phyloP scores from a whole-genome alignment of 2,797 vertebrate genomes.

The Antennarius maculatus region DNA sequence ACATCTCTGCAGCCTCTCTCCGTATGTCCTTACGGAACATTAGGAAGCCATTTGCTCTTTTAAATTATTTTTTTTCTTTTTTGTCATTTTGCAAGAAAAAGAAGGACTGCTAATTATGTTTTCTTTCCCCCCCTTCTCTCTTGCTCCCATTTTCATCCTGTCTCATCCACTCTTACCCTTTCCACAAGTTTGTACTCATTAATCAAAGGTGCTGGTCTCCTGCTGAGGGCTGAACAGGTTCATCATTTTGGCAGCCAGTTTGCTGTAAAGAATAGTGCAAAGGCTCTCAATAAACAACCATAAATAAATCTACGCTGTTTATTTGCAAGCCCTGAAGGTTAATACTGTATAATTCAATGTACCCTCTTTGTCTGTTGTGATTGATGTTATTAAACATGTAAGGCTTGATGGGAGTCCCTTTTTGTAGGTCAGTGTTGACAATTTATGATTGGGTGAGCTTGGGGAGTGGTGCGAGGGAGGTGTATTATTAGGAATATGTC shows the following conservation, averaged over 20 bases:
- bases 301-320: conserved; percentile 95
- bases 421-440: conserved; percentile 86
- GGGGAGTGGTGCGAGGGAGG: conserved; percentile 76
- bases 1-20: conserved; percentile 2
- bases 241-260: conserved; percentile 91
- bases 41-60: conserved; percentile 6
- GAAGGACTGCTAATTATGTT: conserved; percentile 72
- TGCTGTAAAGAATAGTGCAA: conserved; percentile 86
- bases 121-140: conserved; percentile 78
- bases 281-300: conserved; percentile 87
- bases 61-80: conserved; percentile 1
- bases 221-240: conserved; percentile 91
- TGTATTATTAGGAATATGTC: conserved; percentile 83
- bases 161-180: conserved; percentile 79
- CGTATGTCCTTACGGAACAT: conserved; percentile 12
- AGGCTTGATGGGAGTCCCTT: conserved; percentile 85
- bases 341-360: conserved; percentile 96
- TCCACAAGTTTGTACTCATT: conserved; percentile 87
- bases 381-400: conserved; percentile 93
- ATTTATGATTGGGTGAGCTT: conserved; percentile 83
- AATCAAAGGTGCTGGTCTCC: conserved; percentile 89
- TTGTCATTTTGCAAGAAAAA: conserved; percentile 28
- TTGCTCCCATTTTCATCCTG: conserved; percentile 74
- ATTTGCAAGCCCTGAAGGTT: conserved; percentile 96
- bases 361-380: conserved; percentile 92